phyloP scores from a whole-genome alignment of 2,797 vertebrate species.

The Serranus cabrilla region DNA sequence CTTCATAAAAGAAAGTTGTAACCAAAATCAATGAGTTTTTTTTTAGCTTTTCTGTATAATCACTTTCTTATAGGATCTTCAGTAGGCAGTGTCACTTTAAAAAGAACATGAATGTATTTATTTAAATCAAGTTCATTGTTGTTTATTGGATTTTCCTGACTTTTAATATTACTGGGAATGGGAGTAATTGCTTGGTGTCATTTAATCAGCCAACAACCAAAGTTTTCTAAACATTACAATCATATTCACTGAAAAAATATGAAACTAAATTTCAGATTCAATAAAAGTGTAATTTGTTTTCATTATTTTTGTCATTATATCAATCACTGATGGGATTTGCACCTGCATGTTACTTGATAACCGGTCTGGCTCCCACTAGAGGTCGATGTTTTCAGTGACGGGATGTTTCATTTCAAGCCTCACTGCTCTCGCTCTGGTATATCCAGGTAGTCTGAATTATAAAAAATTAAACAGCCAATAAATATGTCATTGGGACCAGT shows the following conservation, averaged over 20 bases:
- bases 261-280: not conserved
- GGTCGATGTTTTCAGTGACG: constrained; percentile 52
- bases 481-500: constrained; percentile 46
- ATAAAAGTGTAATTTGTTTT: constrained; percentile 14
- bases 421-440: constrained; percentile 39
- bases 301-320: constrained; percentile 27
- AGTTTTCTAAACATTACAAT: not conserved
- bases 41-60: not conserved
- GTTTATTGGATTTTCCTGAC: not conserved
- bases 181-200: not conserved
- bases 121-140: not conserved
- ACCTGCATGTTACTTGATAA: constrained; percentile 68
- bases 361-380: constrained; percentile 36
- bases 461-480: constrained; percentile 48
- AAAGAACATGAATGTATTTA: not conserved
- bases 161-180: not conserved
- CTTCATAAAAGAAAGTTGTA: not conserved
- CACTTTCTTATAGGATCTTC: constrained; percentile 1
- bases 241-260: not conserved
- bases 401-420: constrained; percentile 62
- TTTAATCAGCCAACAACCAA: not conserved
- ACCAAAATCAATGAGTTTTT: not conserved
- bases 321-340: constrained; percentile 60
- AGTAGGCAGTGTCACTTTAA: not conserved
- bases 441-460: constrained; percentile 37